A percentile compares a stretch with the other conserved stretches of the same genome.
Evolutionary conservation across 2,888 invertebrate species (phyloP).

Genomic region (Agonopterix heracliana): DNA sequence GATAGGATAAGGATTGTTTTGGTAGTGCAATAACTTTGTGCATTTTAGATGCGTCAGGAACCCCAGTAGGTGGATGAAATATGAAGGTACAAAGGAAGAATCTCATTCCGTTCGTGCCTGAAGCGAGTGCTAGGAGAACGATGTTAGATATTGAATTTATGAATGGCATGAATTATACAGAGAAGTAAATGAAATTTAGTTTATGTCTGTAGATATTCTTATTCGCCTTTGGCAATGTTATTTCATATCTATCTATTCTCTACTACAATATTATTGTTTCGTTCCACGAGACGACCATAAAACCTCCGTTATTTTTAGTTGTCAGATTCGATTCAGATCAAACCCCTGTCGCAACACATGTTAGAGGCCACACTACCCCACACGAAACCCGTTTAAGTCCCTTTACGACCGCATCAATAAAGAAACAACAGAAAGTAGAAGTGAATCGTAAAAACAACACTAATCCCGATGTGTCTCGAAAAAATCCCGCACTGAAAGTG

Average conservation of each 20-base stretch:
- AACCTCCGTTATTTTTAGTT: neutral
- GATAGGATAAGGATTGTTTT: conserved; percentile 31
- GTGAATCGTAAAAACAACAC: conserved; percentile 67
- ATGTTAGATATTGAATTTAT: conserved; percentile 39
- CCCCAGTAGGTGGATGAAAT: conserved; percentile 53
- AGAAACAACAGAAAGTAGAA: conserved; percentile 53
- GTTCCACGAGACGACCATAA: neutral
- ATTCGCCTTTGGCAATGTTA: too few relatives aligned
- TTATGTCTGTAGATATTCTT: neutral
- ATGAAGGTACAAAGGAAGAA: conserved; percentile 61
- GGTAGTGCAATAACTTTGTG: conserved; percentile 20
- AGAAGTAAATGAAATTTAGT: conserved; percentile 19
- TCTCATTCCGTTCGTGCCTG: conserved; percentile 51
- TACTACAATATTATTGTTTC: neutral
- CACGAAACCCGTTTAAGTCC: conserved; percentile 30
- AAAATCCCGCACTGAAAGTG: conserved; percentile 55
- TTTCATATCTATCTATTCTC: too few relatives aligned
- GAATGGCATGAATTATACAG: conserved; percentile 25
- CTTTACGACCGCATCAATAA: conserved; percentile 50
- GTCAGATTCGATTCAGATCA: conserved; percentile 16
- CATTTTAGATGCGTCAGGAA: conserved; percentile 37
- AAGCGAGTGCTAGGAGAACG: conserved; percentile 33
- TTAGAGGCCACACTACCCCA: conserved; percentile 13
- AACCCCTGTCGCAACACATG: conserved; percentile 10
- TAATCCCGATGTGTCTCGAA: conserved; percentile 61